Evolutionary conservation across 2,888 invertebrate genomes (phyloP).

Genomic region (Philaethria dido): DNA sequence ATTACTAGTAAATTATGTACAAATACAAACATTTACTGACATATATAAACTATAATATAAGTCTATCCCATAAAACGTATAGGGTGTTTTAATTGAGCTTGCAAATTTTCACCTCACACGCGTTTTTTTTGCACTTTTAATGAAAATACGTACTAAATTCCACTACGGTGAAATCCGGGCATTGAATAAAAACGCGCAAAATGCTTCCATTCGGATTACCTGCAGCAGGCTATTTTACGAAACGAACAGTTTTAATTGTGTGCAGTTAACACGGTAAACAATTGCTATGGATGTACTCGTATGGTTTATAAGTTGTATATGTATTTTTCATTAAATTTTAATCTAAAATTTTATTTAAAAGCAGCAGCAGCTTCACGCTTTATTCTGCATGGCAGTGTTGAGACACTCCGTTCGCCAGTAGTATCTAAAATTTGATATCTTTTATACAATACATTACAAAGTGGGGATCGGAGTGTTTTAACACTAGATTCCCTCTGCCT

Average conservation of each 20-base stretch:
- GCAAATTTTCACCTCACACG: slow-evolving; percentile 25
- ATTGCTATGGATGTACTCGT: slow-evolving; percentile 29
- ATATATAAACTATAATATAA: not conserved
- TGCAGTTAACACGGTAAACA: slow-evolving; percentile 33
- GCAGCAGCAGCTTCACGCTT: not conserved
- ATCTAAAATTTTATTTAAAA: not conserved
- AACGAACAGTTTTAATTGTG: slow-evolving; percentile 39
- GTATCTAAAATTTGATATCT: too few species aligned
- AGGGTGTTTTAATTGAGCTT: slow-evolving; percentile 24
- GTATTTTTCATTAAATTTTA: not conserved
- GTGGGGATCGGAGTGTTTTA: too few species aligned
- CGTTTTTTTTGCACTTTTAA: slow-evolving; percentile 19
- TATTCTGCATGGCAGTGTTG: too few species aligned
- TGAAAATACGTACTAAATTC: slow-evolving; percentile 30
- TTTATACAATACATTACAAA: too few species aligned
- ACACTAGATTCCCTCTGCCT: too few species aligned
- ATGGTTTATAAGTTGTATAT: slow-evolving; percentile 1
- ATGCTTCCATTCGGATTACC: slow-evolving; percentile 37
- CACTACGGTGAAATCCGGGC: slow-evolving; percentile 30
- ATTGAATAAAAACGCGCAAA: slow-evolving; percentile 36
- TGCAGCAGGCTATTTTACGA: slow-evolving; percentile 33
- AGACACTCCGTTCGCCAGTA: too few species aligned
- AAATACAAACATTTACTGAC: too few species aligned
- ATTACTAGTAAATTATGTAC: too few species aligned
- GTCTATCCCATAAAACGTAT: slow-evolving; percentile 12